Conservation (phyloP, 2,888 invertebrate species). For the Cybosia mesomella region DNA sequence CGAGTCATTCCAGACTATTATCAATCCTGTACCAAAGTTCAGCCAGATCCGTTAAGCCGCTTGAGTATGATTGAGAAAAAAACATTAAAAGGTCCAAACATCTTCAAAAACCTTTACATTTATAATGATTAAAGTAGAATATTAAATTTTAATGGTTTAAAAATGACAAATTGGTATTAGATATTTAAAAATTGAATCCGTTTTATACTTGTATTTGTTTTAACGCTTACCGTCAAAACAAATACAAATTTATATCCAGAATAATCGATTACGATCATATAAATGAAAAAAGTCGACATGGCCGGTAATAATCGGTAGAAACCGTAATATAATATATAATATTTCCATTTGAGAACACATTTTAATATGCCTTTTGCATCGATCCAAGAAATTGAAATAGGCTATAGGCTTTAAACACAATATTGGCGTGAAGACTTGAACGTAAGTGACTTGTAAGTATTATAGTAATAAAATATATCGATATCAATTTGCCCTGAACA, state of each 20-base stretch:
- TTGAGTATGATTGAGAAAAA: too few relatives aligned
- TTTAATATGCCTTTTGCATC: conserved; percentile 45
- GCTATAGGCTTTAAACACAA: conserved; percentile 44
- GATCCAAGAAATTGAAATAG: conserved; percentile 57
- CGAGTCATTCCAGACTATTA: too few relatives aligned
- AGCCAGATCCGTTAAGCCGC: too few relatives aligned
- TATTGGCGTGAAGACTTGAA: conserved; percentile 53
- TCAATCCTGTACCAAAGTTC: too few relatives aligned
- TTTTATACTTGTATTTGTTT: neutral
- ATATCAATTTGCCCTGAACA: conserved; percentile 48
- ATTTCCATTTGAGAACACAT: conserved; percentile 45
- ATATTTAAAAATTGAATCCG: neutral
- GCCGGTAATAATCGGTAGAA: conserved; percentile 41
- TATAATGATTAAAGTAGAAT: neutral
- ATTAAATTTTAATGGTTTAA: neutral
- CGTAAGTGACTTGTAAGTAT: conserved; percentile 40
- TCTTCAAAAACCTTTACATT: neutral
- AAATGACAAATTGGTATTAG: too few relatives aligned
- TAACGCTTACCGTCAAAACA: conserved; percentile 24
- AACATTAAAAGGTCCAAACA: too few relatives aligned
- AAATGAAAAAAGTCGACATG: conserved; percentile 35
- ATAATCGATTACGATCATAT: conserved; percentile 42
- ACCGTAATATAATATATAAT: conserved; percentile 39
- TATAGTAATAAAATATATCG: conserved; percentile 48
- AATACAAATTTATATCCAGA: conserved; percentile 29